Base-by-base conservation (phyloP, 2,797 vertebrate species). In the Acridotheres tristis region DNA sequence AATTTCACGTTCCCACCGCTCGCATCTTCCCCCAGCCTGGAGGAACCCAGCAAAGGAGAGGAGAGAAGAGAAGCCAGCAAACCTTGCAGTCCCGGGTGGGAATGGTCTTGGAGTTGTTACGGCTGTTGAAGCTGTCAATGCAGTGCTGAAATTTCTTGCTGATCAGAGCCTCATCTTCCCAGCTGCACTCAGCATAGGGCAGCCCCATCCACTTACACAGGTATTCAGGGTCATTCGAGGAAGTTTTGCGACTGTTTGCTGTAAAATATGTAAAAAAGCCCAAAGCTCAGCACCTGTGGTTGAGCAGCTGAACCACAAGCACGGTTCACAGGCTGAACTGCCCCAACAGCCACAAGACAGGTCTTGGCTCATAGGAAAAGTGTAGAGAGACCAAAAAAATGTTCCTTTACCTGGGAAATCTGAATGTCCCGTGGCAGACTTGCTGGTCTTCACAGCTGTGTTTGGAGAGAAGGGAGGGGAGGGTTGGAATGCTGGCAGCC, bases 191-290 rank as follows among this genome's bases (percentile, higher is more conserved):
- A 0, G 98, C 98, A 36, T 99, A 99, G 1, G 99, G 99, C 57
- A 99, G 97, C 19, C 99, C 99, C 99, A 99, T 99, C 99, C 99
- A 99, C 91, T 99, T 99, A 94, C 99, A 99, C 2, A 99, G 97
- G 91, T 99, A 99, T 66, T 99, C 99, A 0, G 99, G 99, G 80
- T 99, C 99, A 36, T 99, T 98, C 1, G 99, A 99, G 55, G 98
- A 98, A 5, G 98, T 96, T 97, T 99, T 99, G 78, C 98, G 98
- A 96, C 98, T 99, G 74, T 99, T 98, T 92, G 99, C 99, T 99
- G 92, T 85, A 93, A 68, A 55, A 88, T 5, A 94, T 10, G 16
- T 9, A 73, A 17, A 90, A 23, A 93, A 84, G 27, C 7, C 29
- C 54, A 90, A 29, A 65, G 42, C 21, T 77, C 63, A 96, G 68